Evolutionary conservation across 2,113 vertebrate species (phyloP).

Genomic region (Thinocorus orbignyianus): DNA sequence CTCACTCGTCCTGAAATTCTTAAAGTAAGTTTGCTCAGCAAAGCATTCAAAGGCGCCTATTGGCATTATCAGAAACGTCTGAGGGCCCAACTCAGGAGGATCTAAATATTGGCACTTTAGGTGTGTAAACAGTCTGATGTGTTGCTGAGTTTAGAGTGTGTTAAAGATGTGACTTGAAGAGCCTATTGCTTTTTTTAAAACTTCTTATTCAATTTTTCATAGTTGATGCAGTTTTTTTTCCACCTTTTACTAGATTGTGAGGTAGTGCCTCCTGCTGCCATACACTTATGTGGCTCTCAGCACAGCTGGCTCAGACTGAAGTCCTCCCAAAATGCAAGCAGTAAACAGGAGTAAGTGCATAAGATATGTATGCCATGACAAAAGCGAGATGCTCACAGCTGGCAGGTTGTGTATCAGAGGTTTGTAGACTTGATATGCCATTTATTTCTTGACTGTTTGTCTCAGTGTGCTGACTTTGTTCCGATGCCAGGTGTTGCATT

Average conservation of each 20-base stretch:
- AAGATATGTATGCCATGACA: not conserved
- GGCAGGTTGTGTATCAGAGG: not conserved
- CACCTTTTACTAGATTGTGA: not conserved
- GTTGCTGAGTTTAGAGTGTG: not conserved
- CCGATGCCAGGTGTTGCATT: not conserved
- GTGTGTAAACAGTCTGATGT: not conserved
- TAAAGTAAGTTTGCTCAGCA: not conserved
- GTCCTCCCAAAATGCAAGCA: not conserved
- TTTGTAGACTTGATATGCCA: not conserved
- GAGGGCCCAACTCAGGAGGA: not conserved
- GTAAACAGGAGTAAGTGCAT: not conserved
- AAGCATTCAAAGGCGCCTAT: not conserved
- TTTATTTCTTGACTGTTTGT: constrained; percentile 5
- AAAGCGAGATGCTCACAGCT: constrained; percentile 7
- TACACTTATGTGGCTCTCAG: not conserved
- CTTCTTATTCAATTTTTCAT: not conserved
- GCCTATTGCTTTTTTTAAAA: not conserved
- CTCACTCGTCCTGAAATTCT: not conserved
- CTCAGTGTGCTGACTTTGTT: not conserved
- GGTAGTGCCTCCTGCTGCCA: not conserved
- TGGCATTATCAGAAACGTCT: not conserved
- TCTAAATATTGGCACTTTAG: not conserved
- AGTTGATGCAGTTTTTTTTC: not conserved
- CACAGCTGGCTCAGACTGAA: not conserved
- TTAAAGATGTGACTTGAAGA: not conserved